Percentiles rank a stretch among this genome's conserved stretches.
Conservation (phyloP, 2,888 invertebrate species). For the Blera fallax region DNA sequence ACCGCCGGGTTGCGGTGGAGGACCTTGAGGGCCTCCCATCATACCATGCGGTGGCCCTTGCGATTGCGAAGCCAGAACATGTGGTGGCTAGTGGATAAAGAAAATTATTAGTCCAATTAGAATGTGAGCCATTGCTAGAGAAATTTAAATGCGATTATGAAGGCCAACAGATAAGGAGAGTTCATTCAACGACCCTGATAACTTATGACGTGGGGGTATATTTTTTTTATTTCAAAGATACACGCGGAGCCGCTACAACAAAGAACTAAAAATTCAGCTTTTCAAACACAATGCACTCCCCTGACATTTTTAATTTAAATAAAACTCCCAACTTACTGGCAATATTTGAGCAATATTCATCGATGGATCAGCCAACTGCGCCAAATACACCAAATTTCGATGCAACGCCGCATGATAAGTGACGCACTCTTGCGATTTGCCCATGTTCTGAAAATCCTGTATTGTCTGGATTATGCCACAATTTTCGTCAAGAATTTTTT, state of each 20-base stretch:
- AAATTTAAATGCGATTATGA: too few species aligned
- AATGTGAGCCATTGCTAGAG: too few species aligned
- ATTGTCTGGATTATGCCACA: conserved; percentile 98
- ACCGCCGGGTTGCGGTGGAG: conserved; percentile 75
- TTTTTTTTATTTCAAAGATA: too few species aligned
- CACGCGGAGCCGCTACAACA: too few species aligned
- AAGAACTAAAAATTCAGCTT: too few species aligned
- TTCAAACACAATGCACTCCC: not conserved
- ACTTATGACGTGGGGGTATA: too few species aligned
- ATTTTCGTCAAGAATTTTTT: conserved; percentile 98
- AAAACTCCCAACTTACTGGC: conserved; percentile 86
- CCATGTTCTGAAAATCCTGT: conserved; percentile 97
- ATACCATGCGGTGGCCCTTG: conserved; percentile 80
- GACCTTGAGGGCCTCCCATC: conserved; percentile 76
- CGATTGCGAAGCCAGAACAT: conserved; percentile 82
- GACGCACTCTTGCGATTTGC: conserved; percentile 95
- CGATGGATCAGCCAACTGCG: conserved; percentile 97
- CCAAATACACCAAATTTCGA: conserved; percentile 96
- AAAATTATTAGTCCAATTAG: not conserved
- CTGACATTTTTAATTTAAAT: not conserved
- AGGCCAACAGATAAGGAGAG: too few species aligned
- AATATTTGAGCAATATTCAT: conserved; percentile 95
- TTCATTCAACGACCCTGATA: too few species aligned
- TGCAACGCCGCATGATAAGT: conserved; percentile 97
- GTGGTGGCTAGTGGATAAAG: conserved; percentile 83